Evolutionary conservation across 2,888 invertebrate genomes (phyloP).

Genomic region (Sepiola atlantica): DNA sequence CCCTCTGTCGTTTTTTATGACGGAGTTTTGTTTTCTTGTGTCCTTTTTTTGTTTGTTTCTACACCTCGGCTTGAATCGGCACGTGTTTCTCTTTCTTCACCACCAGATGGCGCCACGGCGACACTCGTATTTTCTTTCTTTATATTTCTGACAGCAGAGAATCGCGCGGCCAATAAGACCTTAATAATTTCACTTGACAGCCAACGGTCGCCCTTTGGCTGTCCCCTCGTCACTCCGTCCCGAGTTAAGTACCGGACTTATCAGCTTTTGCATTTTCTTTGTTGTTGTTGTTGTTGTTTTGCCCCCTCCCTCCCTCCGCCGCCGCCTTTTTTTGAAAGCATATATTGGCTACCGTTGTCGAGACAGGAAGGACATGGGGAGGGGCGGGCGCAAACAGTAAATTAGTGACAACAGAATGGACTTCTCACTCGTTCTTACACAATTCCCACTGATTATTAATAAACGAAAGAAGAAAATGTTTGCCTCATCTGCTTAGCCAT

Average conservation of each 20-base stretch:
- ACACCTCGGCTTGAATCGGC: not conserved
- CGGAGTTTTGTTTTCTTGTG: too few species aligned
- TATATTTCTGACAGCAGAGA: not conserved
- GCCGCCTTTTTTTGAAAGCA: too few species aligned
- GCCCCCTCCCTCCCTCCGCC: too few species aligned
- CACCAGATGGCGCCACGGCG: constrained; percentile 5
- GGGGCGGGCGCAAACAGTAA: not conserved
- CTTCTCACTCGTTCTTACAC: constrained; percentile 4
- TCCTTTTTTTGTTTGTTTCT: not conserved
- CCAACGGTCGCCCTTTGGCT: not conserved
- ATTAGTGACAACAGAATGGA: not conserved
- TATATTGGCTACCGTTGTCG: too few species aligned
- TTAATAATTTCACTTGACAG: not conserved
- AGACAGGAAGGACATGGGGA: too few species aligned
- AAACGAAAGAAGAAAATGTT: not conserved
- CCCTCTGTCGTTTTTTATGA: too few species aligned
- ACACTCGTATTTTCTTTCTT: not conserved
- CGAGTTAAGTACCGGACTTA: too few species aligned
- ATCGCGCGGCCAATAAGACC: not conserved
- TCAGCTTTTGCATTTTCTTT: too few species aligned
- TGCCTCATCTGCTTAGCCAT: not conserved
- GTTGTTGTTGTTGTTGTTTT: too few species aligned
- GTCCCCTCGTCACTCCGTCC: too few species aligned
- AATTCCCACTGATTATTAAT: constrained; percentile 6
- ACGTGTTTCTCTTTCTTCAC: not conserved